These are phyloP conservation scores for Ciconia maguari DNA, from an alignment of 2,113 vertebrate species.

Conservation along the genomic window DNA sequence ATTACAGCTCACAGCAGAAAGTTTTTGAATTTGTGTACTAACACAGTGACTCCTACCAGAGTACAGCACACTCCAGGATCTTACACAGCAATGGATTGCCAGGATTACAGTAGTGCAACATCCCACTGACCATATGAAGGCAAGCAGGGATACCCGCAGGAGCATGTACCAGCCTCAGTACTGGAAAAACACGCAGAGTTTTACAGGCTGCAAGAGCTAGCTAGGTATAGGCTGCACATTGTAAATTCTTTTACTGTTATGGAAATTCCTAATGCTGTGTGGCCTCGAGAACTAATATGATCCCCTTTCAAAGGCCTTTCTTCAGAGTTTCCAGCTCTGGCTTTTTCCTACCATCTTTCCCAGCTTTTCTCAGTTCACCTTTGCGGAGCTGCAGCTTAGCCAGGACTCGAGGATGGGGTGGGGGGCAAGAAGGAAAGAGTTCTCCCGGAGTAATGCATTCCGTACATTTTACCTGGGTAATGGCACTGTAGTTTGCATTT, in stretches of 20 bases:
- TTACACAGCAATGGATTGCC: fast-evolving
- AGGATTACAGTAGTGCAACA: not conserved
- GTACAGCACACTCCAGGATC: not conserved
- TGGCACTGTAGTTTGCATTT: not conserved
- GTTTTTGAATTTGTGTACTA: fast-evolving
- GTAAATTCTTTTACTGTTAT: constrained; percentile 65
- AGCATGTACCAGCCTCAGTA: not conserved
- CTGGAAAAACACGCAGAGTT: not conserved
- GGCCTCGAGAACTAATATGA: constrained; percentile 50
- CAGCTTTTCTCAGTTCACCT: constrained; percentile 18
- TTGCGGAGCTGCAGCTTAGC: not conserved
- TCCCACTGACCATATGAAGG: fast-evolving
- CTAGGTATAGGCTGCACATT: constrained; percentile 5
- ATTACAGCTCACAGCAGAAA: not conserved
- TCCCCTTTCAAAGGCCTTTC: constrained; percentile 60
- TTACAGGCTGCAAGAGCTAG: constrained; percentile 21
- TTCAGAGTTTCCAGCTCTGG: constrained; percentile 58
- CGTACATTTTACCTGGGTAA: not conserved
- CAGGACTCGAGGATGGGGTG: not conserved
- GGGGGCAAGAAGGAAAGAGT: not conserved
- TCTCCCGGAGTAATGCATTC: constrained; percentile 9
- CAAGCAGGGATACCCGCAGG: not conserved
- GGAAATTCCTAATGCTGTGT: constrained; percentile 69
- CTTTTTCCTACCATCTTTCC: constrained; percentile 54
- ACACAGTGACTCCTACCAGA: not conserved